Base-by-base conservation (phyloP, 35 echinoderm and acorn worm species). In the Chiridota heheva region DNA sequence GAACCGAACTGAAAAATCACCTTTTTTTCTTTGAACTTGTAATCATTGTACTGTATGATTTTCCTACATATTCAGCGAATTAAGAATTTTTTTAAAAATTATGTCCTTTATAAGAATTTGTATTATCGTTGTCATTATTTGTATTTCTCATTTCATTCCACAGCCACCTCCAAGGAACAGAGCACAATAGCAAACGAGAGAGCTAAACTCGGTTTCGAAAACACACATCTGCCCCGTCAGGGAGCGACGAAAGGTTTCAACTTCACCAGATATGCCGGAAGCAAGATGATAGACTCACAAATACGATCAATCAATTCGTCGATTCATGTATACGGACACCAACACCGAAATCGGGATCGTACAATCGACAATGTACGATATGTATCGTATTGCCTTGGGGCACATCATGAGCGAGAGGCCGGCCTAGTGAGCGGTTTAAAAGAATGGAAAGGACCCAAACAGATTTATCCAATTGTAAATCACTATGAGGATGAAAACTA, bases 261-360 rank as follows among this genome's bases (percentile, higher is more conserved):
- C 77, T 98, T 98, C 55, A 98, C 95, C 0, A 72, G 95, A n/a
- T 98, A 87, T 44, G 95, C 95, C 6, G 95, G 95, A 34, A 85
- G 89, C 26, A 46, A 81, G 18, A 79, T 65, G 5, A 55, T 98
- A n/a, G 95, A 98, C 25, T 48, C 49, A 5, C 95, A 98, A 66
- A 66, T 98, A 44, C 68, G 95, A 30, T 39, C 73, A 46, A 48
- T 92, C 17, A 75, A 77, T 5, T 63, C 85, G 3, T 29, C 22
- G n/a, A 48, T 98, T 31, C 95, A 98, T 44, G 89, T 98, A 38
- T 88, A 88, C 31, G 95, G 95, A 26, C 95, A 98, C 39, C 95
- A 98, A 27, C 95, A 98, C 86, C 85, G 95, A 72, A 98, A 98
- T 70, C 79, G 95, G 1, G 95, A 98, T 58, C 84, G 95, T 26